phyloP scores from a whole-genome alignment of 2,888 invertebrate species.

The Apantesis nais region DNA sequence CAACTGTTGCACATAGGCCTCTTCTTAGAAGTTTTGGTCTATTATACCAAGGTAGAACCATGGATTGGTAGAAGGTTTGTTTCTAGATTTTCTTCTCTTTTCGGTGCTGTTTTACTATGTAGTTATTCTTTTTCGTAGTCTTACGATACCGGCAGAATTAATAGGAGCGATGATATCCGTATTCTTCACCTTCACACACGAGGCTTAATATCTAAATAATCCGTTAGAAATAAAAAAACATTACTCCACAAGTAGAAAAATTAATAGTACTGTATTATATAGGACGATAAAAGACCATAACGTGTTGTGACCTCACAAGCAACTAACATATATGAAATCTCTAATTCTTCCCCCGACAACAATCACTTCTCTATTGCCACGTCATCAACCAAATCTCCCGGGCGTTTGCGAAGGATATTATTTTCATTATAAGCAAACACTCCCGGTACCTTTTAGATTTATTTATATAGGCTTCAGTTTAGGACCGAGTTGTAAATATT shows the following conservation, averaged over 20 bases:
- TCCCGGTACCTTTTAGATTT: slow-evolving; percentile 18
- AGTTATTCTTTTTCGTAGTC: too few relatives aligned
- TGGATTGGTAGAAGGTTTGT: too few relatives aligned
- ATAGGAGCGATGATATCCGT: too few relatives aligned
- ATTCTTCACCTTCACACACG: too few relatives aligned
- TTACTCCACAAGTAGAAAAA: not conserved
- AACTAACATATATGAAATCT: not conserved
- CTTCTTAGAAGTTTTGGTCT: too few relatives aligned
- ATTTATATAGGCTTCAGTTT: slow-evolving; percentile 24
- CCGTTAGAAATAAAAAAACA: not conserved
- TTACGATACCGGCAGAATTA: too few relatives aligned
- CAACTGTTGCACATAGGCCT: too few relatives aligned
- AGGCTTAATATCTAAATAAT: too few relatives aligned
- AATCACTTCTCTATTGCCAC: slow-evolving; percentile 15
- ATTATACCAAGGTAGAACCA: too few relatives aligned
- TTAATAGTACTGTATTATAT: not conserved
- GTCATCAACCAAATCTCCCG: slow-evolving; percentile 36
- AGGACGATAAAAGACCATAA: not conserved
- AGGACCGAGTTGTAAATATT: slow-evolving; percentile 1
- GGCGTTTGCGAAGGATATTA: slow-evolving; percentile 34
- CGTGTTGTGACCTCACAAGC: slow-evolving; percentile 4
- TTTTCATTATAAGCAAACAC: slow-evolving; percentile 34
- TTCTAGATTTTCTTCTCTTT: too few relatives aligned
- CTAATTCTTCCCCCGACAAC: slow-evolving; percentile 7
- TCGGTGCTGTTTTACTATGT: too few relatives aligned